Evolutionary conservation across 1,140 invertebrate genomes (phyloP), one percentile per base, ranked within the genome.

Genomic region (Formica selysi): DNA sequence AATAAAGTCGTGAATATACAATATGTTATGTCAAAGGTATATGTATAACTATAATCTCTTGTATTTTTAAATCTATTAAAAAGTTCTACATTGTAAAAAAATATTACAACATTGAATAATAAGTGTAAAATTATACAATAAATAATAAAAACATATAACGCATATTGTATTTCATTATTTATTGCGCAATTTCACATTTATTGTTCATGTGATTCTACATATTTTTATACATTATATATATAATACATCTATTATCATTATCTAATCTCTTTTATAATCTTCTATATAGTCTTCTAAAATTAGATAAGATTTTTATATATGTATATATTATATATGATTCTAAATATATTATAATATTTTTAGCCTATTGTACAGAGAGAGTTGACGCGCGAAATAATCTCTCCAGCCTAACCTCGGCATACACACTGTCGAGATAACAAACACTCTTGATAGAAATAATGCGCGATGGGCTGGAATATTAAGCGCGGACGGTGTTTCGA

Each of bases 361-460:
- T 68, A 68, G 54, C 54, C 26, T 57, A 73, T 26, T 26, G 38
- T 54, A 71, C 32, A 32, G 3, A 32, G 32, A 32, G 32, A 32
- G 11, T 19, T 73, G 68, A 83, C 68, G 68, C 48, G 16, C 4
- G 48, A 26, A 83, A 68, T 62, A 61, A 74, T 83, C 79, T 73
- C 26, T 74, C 57, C n/a, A 73, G 59, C 29, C 64, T 44, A 71
- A 81, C 67, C 0, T 41, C 67, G 38, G 48, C 44, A 41, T 10
- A 54, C 10, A 10, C 57, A n/a, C 44, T n/a, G 48, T 26, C 67
- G 41, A 83, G 79, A 83, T 74, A 74, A 73, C 67, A 74, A 61
- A 73, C 79, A 70, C 54, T 61, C 79, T 74, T 44, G 79, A 73
- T 80, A 71, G 65, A 36, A 80, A 71, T 80, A 81, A 81, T 51